Conservation (phyloP, 2,797 vertebrate species). For the Sardinella longiceps region DNA sequence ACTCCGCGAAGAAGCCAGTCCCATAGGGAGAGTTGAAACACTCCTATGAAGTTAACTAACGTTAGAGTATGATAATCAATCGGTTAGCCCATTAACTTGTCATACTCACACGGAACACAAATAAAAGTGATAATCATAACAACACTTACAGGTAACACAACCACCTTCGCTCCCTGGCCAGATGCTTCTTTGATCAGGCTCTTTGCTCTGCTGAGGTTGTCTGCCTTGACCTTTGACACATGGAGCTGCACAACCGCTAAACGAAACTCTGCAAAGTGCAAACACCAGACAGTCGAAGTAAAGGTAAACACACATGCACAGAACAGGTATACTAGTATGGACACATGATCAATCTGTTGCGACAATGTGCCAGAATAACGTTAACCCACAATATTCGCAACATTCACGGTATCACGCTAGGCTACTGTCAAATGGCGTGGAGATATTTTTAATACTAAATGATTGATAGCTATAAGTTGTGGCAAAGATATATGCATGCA, state of each 20-base stretch:
- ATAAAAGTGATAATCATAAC: not conserved
- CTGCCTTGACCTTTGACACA: slow-evolving; percentile 83
- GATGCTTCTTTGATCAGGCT: slow-evolving; percentile 85
- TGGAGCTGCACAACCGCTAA: slow-evolving; percentile 90
- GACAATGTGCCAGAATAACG: too few relatives aligned
- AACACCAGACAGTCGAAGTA: too few relatives aligned
- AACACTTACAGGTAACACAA: slow-evolving; percentile 91
- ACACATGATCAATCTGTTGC: not conserved
- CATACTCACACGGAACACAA: not conserved
- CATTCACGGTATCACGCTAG: too few relatives aligned
- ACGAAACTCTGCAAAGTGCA: slow-evolving; percentile 80
- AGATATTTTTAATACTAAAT: not conserved
- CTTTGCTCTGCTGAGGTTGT: slow-evolving; percentile 84
- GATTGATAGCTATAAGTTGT: not conserved
- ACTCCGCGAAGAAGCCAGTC: slow-evolving; percentile 84
- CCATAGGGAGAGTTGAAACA: slow-evolving; percentile 98
- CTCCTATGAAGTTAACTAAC: slow-evolving; percentile 74
- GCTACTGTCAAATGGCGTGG: too few relatives aligned
- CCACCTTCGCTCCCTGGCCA: slow-evolving; percentile 80
- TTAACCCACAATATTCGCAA: too few relatives aligned
- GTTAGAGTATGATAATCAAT: not conserved
- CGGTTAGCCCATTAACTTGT: not conserved
- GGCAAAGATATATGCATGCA: not conserved
- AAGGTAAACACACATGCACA: not conserved
- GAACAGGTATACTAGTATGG: not conserved